phyloP scores from a whole-genome alignment of 30 jellyfish, hydroid and myxozoan species.

The Aurelia aurita complex sp. Pacific region DNA sequence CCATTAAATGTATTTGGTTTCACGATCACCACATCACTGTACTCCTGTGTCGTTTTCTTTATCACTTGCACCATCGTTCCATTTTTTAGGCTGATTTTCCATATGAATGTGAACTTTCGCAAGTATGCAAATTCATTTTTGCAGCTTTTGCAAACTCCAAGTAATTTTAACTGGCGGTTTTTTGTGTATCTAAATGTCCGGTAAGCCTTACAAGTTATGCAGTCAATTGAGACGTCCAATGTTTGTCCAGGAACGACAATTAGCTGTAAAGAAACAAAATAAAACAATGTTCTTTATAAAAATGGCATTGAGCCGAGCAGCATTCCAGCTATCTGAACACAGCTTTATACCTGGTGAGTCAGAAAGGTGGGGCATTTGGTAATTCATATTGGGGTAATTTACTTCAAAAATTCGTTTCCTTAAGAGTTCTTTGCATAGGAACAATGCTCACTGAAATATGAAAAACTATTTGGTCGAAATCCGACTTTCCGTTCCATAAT shows the following conservation, averaged over 20 bases:
- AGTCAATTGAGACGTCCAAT: slow-evolving; percentile 61
- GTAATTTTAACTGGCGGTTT: slow-evolving; percentile 57
- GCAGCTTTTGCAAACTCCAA: slow-evolving; percentile 78
- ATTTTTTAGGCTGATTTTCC: slow-evolving; percentile 19
- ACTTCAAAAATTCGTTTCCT: too few relatives aligned
- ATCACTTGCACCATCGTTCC: slow-evolving; percentile 14
- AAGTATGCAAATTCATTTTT: slow-evolving; percentile 7
- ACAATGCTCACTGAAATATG: too few relatives aligned
- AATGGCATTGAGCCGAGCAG: too few relatives aligned
- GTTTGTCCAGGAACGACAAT: slow-evolving; percentile 42
- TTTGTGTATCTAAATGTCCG: slow-evolving; percentile 57
- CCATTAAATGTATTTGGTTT: slow-evolving; percentile 24
- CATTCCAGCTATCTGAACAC: too few relatives aligned
- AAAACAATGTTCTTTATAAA: background rate
- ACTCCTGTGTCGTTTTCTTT: slow-evolving; percentile 31
- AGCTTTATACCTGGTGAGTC: background rate
- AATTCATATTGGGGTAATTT: too few relatives aligned
- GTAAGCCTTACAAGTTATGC: slow-evolving; percentile 85
- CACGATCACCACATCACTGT: slow-evolving; percentile 12
- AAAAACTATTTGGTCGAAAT: too few relatives aligned
- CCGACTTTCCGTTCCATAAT: too few relatives aligned
- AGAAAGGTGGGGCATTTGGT: background rate
- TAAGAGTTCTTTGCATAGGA: too few relatives aligned
- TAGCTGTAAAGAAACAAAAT: slow-evolving; percentile 49
- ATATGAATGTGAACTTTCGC: background rate